Evolutionary conservation across 2,888 invertebrate genomes (phyloP).

Genomic region (Pseudococcus viburni): DNA sequence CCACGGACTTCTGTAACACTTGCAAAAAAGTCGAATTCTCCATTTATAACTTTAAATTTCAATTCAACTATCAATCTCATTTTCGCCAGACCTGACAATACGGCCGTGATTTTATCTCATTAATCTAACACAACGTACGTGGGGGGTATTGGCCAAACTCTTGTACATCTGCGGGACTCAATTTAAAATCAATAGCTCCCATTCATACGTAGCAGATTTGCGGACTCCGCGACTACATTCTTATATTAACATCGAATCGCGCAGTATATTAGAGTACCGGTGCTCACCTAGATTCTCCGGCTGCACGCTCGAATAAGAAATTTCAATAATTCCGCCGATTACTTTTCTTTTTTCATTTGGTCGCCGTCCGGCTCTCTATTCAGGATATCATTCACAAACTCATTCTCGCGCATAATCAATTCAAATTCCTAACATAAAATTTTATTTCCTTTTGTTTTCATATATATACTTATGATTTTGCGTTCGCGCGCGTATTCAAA

Average conservation of each 20-base stretch:
- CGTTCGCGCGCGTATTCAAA: conserved; percentile 6
- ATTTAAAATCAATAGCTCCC: conserved; percentile 29
- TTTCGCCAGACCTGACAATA: neutral
- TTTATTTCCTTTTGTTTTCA: conserved; percentile 52
- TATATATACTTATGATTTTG: neutral
- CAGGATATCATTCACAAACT: neutral
- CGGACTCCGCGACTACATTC: neutral
- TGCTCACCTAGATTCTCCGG: conserved; percentile 27
- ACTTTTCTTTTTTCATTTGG: conserved; percentile 29
- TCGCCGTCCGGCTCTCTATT: neutral
- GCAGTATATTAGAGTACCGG: neutral
- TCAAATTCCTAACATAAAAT: conserved; percentile 43
- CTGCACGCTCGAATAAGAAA: neutral
- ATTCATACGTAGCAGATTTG: neutral
- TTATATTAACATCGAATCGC: neutral
- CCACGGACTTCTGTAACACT: neutral
- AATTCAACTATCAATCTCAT: neutral
- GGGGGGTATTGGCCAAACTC: neutral
- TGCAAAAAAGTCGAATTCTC: neutral
- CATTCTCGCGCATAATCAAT: conserved; percentile 7
- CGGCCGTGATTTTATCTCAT: neutral
- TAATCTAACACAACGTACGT: neutral
- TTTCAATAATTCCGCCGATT: conserved; percentile 18
- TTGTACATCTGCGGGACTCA: neutral
- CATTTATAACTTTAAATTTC: neutral